Evolutionary conservation across 2,113 vertebrate species (phyloP).

Genomic region (Daboia siamensis): DNA sequence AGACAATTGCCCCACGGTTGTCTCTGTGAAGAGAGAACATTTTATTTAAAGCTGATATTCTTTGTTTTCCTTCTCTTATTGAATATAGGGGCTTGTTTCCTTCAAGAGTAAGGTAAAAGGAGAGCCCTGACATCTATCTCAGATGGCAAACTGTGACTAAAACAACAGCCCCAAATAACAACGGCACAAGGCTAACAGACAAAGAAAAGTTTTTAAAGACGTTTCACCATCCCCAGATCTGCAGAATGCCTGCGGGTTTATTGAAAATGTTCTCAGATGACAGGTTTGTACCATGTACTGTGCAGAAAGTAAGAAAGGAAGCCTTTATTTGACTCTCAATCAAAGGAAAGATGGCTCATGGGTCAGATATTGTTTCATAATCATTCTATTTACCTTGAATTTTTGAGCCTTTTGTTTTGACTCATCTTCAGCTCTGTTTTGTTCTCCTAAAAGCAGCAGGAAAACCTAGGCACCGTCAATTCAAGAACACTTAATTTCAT

Average conservation of each 20-base stretch:
- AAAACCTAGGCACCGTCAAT: conserved; percentile 24
- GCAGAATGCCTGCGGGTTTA: neutral
- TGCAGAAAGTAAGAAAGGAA: neutral
- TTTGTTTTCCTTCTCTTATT: conserved; percentile 59
- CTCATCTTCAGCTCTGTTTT: conserved; percentile 35
- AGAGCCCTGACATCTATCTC: conserved; percentile 57
- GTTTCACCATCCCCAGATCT: conserved; percentile 41
- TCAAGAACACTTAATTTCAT: conserved; percentile 16
- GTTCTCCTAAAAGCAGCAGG: conserved; percentile 37
- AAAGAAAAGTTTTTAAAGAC: conserved; percentile 26
- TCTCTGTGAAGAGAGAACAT: conserved; percentile 40
- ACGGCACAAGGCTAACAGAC: neutral
- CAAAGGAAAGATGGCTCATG: conserved; percentile 27
- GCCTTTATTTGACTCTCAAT: neutral
- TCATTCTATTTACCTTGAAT: conserved; percentile 31
- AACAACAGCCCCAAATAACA: neutral
- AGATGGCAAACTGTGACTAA: conserved; percentile 49
- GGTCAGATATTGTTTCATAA: conserved; percentile 5
- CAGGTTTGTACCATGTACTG: neutral
- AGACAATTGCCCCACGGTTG: neutral
- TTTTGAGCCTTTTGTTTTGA: conserved; percentile 45
- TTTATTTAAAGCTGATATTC: conserved; percentile 55
- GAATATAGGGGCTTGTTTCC: conserved; percentile 39
- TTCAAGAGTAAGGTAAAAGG: conserved; percentile 56
- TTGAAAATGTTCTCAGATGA: neutral